phyloP scores from a whole-genome alignment of 2,113 vertebrate genomes.

The Sterrhoptilus dennistouni region DNA sequence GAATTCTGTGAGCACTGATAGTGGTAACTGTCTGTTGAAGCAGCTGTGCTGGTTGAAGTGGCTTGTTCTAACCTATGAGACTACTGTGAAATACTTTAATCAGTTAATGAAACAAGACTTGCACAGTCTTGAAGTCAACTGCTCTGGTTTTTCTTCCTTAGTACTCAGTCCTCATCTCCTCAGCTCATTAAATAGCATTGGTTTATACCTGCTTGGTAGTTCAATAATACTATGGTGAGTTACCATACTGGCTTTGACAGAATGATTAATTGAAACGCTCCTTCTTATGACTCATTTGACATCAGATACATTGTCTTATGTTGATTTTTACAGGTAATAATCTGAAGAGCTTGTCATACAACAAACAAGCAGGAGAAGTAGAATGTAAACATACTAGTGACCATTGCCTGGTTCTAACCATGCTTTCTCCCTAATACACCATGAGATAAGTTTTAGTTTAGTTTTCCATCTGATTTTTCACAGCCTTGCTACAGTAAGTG shows the following conservation, averaged over 20 bases:
- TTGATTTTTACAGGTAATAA: not conserved
- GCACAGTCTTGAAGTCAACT: not conserved
- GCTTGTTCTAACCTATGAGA: not conserved
- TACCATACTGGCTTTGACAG: not conserved
- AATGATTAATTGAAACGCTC: not conserved
- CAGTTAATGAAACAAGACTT: not conserved
- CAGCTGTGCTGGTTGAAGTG: not conserved
- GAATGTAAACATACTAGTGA: not conserved
- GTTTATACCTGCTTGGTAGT: not conserved
- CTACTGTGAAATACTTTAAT: not conserved
- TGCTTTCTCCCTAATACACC: not conserved
- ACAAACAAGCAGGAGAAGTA: not conserved
- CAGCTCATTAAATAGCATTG: not conserved
- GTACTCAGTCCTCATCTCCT: not conserved
- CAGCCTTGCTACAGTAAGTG: not conserved
- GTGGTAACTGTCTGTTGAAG: not conserved
- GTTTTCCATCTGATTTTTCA: not conserved
- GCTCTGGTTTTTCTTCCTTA: not conserved
- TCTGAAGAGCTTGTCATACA: not conserved
- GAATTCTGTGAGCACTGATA: not conserved
- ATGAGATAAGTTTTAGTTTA: not conserved
- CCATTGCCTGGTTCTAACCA: not conserved
- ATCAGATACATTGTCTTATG: not conserved
- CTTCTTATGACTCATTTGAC: not conserved
- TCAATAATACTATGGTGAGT: not conserved